phyloP scores from a whole-genome alignment of 1,140 invertebrate species.

The Halictus rubicundus region DNA sequence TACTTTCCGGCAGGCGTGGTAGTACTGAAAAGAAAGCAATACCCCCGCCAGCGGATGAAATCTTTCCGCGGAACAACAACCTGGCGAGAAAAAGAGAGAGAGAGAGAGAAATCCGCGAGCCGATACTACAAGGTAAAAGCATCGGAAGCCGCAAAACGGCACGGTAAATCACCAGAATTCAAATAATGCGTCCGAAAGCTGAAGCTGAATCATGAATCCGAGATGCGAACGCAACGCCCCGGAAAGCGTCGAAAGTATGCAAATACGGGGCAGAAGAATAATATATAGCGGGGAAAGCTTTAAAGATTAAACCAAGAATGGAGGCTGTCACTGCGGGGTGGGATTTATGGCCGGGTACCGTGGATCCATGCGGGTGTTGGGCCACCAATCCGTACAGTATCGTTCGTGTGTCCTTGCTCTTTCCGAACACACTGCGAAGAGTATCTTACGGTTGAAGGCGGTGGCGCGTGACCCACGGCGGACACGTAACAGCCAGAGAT shows the following conservation, averaged over 20 bases:
- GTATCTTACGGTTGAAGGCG: slow-evolving; percentile 8
- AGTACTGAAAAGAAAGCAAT: not conserved
- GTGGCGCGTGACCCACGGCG: slow-evolving; percentile 16
- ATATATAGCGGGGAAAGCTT: slow-evolving; percentile 25
- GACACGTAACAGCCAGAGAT: slow-evolving; percentile 39
- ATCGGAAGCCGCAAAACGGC: slow-evolving; percentile 3
- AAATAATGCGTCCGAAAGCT: slow-evolving; percentile 4
- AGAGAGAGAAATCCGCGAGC: not conserved
- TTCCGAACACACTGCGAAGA: not conserved
- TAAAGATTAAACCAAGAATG: slow-evolving; percentile 41
- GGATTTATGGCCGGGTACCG: slow-evolving; percentile 31
- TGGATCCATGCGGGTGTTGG: not conserved
- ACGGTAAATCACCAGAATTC: slow-evolving; percentile 22
- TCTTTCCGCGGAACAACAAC: not conserved
- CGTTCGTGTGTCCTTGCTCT: slow-evolving; percentile 1
- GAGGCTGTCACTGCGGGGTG: slow-evolving; percentile 10
- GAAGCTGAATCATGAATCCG: not conserved
- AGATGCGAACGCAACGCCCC: not conserved
- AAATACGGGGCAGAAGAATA: slow-evolving; percentile 20
- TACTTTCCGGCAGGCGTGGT: not conserved
- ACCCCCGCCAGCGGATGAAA: not conserved
- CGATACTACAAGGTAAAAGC: not conserved
- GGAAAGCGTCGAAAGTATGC: slow-evolving; percentile 22
- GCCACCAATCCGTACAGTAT: slow-evolving; percentile 13
- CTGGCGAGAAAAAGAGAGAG: not conserved